Evolutionary conservation across 64 coral and sea anemone genomes (phyloP), one percentile per base, ranked within the genome.

Genomic region (Montipora cactus): DNA sequence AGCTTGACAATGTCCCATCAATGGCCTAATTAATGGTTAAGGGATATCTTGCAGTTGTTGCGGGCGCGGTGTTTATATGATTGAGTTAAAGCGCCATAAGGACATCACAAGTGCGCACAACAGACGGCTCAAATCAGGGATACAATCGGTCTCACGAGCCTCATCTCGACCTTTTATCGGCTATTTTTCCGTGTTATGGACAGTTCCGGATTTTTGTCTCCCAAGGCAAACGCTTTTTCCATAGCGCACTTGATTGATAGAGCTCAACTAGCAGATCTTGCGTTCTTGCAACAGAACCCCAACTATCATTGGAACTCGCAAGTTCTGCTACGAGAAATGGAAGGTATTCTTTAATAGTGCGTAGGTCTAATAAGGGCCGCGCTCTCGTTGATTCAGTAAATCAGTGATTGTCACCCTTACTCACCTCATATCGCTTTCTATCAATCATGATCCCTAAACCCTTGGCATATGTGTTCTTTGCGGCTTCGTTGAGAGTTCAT

Each of bases 191-290:
- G 66, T 86, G 82, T 86, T 86, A 99, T 99, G 98, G 98, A 99
- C 91, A 81, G 93, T 80, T 94, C 98, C 45, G 95, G 98, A 76
- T 96, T 99, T 87, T 92, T 99, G 47, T 99, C 98, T 85, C 95
- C 98, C n/a, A 99, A 96, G 92, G 98, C 98, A 52, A 99, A 96
- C 94, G 98, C 98, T 67, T 99, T 99, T 72, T 99, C 98, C 20
- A 99, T 99, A 58, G 98, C 98, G 47, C 98, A 99, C 75, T 88
- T 99, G 74, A 96, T 99, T 80, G 98, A 99, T 92, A 86, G 95
- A 47, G 96, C 98, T 78, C 98, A 96, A 81, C 92, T 94, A 66
- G 87, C 95, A 78, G 96, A 97, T 87, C 79, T 97, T 28, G 91
- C 94, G 67, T 87, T 91, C 79, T 79, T 81, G 69, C 90, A 78